Evolutionary conservation across 2,797 vertebrate genomes (phyloP), one percentile per base, ranked within the genome.

Genomic region (Borostomias antarcticus): DNA sequence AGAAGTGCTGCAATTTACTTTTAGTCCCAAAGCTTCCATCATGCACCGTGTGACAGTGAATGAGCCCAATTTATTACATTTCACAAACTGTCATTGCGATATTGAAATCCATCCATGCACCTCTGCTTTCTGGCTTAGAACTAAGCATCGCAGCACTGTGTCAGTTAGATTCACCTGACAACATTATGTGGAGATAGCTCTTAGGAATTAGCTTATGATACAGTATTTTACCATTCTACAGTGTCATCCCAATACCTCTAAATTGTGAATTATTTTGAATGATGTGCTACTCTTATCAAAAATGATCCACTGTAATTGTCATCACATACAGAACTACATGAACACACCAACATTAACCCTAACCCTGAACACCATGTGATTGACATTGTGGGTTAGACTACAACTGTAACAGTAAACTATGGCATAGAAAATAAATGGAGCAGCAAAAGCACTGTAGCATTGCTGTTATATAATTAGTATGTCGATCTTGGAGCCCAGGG

Each of bases 401-500:
- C 4, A 28, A 52, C 29, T 32, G 47, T 59, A 37, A 68, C 48
- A 43, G 58, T 79, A 83, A 87, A 86, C 77, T 82, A 75, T 45
- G 82, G 82, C 83, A 88, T 73, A 76, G 82, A 86, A 87, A 88
- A 84, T 81, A 86, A 88, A 80, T 86, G 84, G 86, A 86, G 88
- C 86, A 81, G 83, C 77, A 86, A 84, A 68, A 25, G 30, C 76
- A 40, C 75, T 74, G 70, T 29, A 11, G 73, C 73, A 52, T 71
- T 2, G 64, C 79, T 79, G 80, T 86, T 88, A 87, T 85, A 82
- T 88, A 85, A 87, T 87, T 82, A 86, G 79, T 82, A 79, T 83
- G 83, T 84, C 82, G 78, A 78, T 81, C 76, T 70, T 21, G 63
- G 75, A 73, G 64, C 79, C 78, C 77, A 71, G 76, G 74, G 88